Conservation (phyloP, 2,888 invertebrate species). For the Acanthococcus lagerstroemiae region DNA sequence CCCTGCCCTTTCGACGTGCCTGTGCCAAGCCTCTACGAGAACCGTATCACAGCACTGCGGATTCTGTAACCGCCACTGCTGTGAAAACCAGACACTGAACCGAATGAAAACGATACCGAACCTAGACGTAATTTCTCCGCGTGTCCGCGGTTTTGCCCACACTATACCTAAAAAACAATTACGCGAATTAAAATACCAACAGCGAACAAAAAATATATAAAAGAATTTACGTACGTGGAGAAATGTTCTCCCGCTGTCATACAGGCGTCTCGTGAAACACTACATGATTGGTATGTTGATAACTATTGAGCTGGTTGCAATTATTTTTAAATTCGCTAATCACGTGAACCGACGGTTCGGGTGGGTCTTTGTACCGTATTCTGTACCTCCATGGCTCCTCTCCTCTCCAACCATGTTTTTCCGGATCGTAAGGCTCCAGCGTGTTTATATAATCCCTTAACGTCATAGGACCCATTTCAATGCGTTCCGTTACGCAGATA, state of each 20-base stretch:
- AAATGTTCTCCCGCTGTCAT: slow-evolving; percentile 26
- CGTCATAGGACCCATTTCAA: slow-evolving; percentile 37
- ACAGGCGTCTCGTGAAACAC: slow-evolving; percentile 21
- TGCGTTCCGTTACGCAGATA: slow-evolving; percentile 16
- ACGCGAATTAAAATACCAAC: background rate
- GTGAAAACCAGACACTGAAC: background rate
- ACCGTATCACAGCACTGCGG: no score
- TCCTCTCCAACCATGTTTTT: slow-evolving; percentile 38
- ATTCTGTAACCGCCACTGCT: background rate
- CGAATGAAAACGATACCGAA: background rate
- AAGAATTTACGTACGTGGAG: slow-evolving; percentile 1
- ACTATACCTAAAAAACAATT: no score
- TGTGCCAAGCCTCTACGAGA: no score
- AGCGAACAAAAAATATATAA: background rate
- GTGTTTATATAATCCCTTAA: slow-evolving; percentile 37
- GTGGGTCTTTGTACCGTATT: slow-evolving; percentile 22
- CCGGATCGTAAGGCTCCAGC: slow-evolving; percentile 38
- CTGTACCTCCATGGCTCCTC: slow-evolving; percentile 30
- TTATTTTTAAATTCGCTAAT: slow-evolving; percentile 17
- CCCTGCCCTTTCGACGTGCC: no score
- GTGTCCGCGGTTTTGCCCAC: no score
- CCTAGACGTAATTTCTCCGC: no score
- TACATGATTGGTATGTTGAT: slow-evolving; percentile 19
- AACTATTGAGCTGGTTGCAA: slow-evolving; percentile 17
- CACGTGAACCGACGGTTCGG: slow-evolving; percentile 3